Conservation (phyloP, 2,113 vertebrate species). For the Marcusenius ussheri region DNA sequence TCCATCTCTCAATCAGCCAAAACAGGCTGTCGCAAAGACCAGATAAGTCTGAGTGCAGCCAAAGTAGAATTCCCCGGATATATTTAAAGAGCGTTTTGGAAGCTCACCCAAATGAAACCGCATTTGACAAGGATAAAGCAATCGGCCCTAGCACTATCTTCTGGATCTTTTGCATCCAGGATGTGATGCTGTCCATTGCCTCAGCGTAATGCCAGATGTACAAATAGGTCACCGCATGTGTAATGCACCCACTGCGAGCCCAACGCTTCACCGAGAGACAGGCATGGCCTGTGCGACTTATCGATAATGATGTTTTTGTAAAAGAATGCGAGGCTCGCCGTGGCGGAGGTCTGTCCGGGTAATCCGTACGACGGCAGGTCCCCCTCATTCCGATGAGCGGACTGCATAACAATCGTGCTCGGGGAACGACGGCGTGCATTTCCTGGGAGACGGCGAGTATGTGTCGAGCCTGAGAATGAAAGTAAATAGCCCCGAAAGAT, state of each 20-base stretch:
- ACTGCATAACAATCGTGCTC: background rate
- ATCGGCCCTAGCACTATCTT: background rate
- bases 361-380: background rate
- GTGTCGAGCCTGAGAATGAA: background rate
- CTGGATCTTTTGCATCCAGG: background rate
- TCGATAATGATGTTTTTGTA: background rate
- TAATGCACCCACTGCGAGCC: background rate
- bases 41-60: background rate
- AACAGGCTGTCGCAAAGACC: background rate
- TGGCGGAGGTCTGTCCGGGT: background rate
- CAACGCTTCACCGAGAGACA: background rate
- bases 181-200: background rate
- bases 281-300: background rate
- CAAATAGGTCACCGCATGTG: constrained; percentile 5
- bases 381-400: background rate
- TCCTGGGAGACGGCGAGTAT: background rate
- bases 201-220: background rate
- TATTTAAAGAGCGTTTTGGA: background rate
- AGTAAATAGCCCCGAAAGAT: background rate
- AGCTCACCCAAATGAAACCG: background rate
- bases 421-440: background rate
- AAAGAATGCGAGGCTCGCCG: background rate
- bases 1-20: background rate
- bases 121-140: background rate
- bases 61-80: background rate